phyloP scores from a whole-genome alignment of 1,140 invertebrate genomes.

The Conus ventricosus region DNA sequence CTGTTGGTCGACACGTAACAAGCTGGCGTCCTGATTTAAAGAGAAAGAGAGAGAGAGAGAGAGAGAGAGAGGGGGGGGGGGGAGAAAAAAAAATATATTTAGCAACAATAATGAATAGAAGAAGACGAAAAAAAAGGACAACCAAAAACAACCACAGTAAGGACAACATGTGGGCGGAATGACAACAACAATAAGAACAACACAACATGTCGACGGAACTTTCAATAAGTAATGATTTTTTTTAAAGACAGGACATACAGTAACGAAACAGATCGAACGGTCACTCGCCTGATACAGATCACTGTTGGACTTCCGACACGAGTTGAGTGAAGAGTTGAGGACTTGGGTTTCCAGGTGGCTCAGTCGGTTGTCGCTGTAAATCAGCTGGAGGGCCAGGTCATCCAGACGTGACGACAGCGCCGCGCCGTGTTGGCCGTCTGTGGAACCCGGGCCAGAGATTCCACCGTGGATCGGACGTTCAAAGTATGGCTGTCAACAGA shows the following conservation, averaged over 20 bases:
- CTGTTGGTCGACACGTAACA: constrained; percentile 52
- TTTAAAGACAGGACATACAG: too few species aligned
- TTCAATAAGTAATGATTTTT: too few species aligned
- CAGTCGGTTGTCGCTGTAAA: constrained; percentile 63
- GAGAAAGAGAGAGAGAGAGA: too few species aligned
- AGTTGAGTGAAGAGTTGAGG: constrained; percentile 60
- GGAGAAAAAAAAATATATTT: too few species aligned
- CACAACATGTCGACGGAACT: too few species aligned
- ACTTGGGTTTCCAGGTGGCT: constrained; percentile 61
- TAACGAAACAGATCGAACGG: too few species aligned
- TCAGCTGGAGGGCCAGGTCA: constrained; percentile 57
- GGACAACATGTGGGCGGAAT: too few species aligned
- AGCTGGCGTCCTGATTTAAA: constrained; percentile 41
- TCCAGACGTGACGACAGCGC: constrained; percentile 51
- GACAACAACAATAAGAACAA: too few species aligned
- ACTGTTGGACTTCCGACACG: constrained; percentile 59
- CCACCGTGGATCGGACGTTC: neutral
- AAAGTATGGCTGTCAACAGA: neutral
- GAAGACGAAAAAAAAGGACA: too few species aligned
- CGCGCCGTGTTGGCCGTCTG: neutral
- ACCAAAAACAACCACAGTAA: too few species aligned
- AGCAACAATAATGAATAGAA: too few species aligned
- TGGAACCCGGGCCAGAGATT: constrained; percentile 18
- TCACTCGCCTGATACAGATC: constrained; percentile 56
- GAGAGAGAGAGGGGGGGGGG: neutral